A percentile compares a stretch with the other conserved stretches of the same genome.
Conservation (phyloP, 37 sponge, comb jelly and placozoan species). For the Bolinopsis microptera region DNA sequence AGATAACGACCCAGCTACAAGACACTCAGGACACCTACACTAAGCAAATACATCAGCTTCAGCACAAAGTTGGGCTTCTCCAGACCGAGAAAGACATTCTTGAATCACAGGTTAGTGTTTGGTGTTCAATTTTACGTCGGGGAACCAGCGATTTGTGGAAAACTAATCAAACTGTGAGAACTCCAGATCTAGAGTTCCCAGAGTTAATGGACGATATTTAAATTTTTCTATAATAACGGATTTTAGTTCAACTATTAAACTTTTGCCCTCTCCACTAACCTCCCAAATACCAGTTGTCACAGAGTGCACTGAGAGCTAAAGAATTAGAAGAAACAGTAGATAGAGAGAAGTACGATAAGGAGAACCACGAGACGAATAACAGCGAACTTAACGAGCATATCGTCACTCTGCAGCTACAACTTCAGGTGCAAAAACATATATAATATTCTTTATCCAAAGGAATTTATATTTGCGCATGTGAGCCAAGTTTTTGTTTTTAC, state of each 20-base stretch:
- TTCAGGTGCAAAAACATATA: constrained; percentile 36
- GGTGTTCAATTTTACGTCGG: too few species aligned
- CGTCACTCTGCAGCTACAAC: not conserved
- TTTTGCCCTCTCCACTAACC: too few species aligned
- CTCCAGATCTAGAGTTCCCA: too few species aligned
- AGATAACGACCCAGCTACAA: constrained; percentile 40
- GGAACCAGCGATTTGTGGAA: too few species aligned
- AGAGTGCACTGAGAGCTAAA: constrained; percentile 20
- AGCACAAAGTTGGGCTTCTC: not conserved
- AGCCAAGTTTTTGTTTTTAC: too few species aligned
- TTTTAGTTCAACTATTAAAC: too few species aligned
- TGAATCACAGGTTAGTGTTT: constrained; percentile 33
- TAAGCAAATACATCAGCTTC: constrained; percentile 44
- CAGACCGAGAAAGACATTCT: constrained; percentile 25
- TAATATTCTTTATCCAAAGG: too few species aligned
- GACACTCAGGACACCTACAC: constrained; percentile 53
- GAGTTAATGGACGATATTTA: too few species aligned
- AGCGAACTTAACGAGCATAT: constrained; percentile 25
- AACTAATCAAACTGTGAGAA: too few species aligned
- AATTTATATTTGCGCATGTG: too few species aligned
- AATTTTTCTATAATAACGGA: too few species aligned
- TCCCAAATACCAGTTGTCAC: too few species aligned
- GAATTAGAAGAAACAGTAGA: not conserved
- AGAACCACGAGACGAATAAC: not conserved
- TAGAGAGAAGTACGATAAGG: not conserved